Conservation (phyloP, 1,140 invertebrate genomes). For the Anoplolepis gracilipes region DNA sequence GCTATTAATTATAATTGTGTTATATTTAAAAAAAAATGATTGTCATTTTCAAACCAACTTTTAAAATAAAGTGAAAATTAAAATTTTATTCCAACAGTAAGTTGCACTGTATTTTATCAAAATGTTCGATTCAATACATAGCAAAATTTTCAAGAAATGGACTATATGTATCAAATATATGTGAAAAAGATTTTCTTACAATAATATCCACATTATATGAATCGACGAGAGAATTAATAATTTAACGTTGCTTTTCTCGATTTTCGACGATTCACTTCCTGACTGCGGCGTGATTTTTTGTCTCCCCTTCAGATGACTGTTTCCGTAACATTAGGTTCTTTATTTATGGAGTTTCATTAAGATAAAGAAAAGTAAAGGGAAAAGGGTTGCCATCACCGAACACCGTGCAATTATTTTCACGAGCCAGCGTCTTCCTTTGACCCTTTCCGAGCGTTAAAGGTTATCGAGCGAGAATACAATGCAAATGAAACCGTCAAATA, state of each 20-base stretch:
- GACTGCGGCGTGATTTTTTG: constrained; percentile 75
- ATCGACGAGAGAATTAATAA: constrained; percentile 72
- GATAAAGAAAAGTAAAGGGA: constrained; percentile 82
- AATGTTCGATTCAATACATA: not conserved
- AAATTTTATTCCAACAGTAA: not conserved
- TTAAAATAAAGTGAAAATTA: not conserved
- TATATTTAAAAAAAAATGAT: not conserved
- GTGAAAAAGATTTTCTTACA: not conserved
- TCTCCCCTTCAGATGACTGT: constrained; percentile 67
- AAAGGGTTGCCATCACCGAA: constrained; percentile 83
- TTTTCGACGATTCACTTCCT: constrained; percentile 67
- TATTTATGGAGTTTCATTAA: constrained; percentile 86
- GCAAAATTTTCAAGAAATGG: not conserved
- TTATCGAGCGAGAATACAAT: constrained; percentile 77
- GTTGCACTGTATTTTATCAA: not conserved
- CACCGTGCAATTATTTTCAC: constrained; percentile 84
- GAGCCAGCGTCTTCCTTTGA: constrained; percentile 57
- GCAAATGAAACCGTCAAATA: constrained; percentile 84
- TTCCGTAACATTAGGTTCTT: constrained; percentile 84
- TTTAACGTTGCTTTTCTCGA: constrained; percentile 66
- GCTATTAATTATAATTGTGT: not conserved
- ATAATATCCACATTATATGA: not conserved
- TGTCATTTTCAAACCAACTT: not conserved
- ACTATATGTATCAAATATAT: not conserved
- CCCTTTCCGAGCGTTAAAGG: constrained; percentile 39